These are phyloP conservation scores for Brenthis hecate DNA, from an alignment of 2,888 invertebrate species.

Conservation along the genomic window DNA sequence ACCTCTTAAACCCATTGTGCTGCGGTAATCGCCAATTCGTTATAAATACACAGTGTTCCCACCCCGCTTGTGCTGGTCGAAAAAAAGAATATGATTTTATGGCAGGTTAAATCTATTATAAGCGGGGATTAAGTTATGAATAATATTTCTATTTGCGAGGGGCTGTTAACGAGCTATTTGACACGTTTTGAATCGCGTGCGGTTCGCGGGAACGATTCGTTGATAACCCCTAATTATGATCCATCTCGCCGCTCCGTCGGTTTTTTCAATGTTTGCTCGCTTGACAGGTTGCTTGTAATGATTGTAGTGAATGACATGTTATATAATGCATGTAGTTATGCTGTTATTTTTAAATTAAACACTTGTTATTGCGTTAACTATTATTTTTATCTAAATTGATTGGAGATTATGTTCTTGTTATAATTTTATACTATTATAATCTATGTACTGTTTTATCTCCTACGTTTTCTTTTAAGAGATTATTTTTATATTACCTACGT, in stretches of 20 bases:
- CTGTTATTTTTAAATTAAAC: slow-evolving; percentile 20
- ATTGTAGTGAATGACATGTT: slow-evolving; percentile 33
- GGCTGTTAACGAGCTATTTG: slow-evolving; percentile 77
- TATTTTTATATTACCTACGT: slow-evolving; percentile 2
- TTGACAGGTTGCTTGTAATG: slow-evolving; percentile 65
- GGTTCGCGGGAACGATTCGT: slow-evolving; percentile 48
- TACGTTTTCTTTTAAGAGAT: not conserved
- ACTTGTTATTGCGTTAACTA: not conserved
- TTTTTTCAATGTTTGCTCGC: slow-evolving; percentile 67
- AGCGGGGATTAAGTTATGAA: slow-evolving; percentile 79
- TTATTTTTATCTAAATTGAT: not conserved
- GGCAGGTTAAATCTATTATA: slow-evolving; percentile 81
- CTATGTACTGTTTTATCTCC: not conserved
- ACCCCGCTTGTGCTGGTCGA: slow-evolving; percentile 69
- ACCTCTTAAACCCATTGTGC: slow-evolving; percentile 70
- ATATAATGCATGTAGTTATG: slow-evolving; percentile 25
- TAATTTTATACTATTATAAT: not conserved
- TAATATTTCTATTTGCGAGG: slow-evolving; percentile 78
- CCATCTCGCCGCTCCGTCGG: slow-evolving; percentile 29
- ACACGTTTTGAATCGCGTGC: slow-evolving; percentile 71
- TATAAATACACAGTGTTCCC: slow-evolving; percentile 64
- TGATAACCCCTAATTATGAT: slow-evolving; percentile 65
- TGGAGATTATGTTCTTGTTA: not conserved
- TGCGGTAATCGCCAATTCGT: slow-evolving; percentile 67
- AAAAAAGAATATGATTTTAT: slow-evolving; percentile 79